Evolutionary conservation across 1,140 invertebrate species (phyloP).

Genomic region (Cheumatopsyche charites): DNA sequence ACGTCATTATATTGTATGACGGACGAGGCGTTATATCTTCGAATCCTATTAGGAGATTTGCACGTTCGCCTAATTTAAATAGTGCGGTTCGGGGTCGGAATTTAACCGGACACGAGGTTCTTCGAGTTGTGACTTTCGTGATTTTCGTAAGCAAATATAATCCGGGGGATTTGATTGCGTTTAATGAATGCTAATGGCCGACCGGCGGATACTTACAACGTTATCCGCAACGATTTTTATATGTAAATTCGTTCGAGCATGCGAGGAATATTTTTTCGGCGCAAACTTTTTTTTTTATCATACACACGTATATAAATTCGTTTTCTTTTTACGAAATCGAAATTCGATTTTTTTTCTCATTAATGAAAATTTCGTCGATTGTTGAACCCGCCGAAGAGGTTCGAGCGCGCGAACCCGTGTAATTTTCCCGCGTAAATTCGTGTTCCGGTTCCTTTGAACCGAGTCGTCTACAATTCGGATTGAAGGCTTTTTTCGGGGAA

Average conservation of each 20-base stretch:
- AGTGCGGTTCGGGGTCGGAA: slow-evolving; percentile 26
- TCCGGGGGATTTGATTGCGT: slow-evolving; percentile 34
- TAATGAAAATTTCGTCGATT: no score
- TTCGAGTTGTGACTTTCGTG: slow-evolving; percentile 46
- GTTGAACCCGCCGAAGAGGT: no score
- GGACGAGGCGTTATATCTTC: slow-evolving; percentile 48
- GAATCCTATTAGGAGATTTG: slow-evolving; percentile 50
- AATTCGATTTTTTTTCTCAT: no score
- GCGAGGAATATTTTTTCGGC: slow-evolving; percentile 28
- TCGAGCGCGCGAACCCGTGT: no score
- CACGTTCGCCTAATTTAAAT: slow-evolving; percentile 49
- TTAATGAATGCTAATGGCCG: slow-evolving; percentile 38
- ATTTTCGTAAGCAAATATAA: slow-evolving; percentile 46
- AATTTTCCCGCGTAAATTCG: not conserved
- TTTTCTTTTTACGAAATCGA: no score
- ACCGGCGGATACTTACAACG: slow-evolving; percentile 22
- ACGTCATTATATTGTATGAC: slow-evolving; percentile 31
- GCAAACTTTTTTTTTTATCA: not conserved
- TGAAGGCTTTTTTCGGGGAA: not conserved
- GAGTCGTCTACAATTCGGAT: not conserved
- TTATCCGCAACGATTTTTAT: slow-evolving; percentile 24
- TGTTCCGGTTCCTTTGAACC: not conserved
- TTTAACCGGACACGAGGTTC: slow-evolving; percentile 42
- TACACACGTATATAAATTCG: no score
- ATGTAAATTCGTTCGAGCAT: slow-evolving; percentile 31